Evolutionary conservation across 2,888 invertebrate genomes (phyloP), one percentile per base, ranked within the genome.

Genomic region (Conistra vaccinii): DNA sequence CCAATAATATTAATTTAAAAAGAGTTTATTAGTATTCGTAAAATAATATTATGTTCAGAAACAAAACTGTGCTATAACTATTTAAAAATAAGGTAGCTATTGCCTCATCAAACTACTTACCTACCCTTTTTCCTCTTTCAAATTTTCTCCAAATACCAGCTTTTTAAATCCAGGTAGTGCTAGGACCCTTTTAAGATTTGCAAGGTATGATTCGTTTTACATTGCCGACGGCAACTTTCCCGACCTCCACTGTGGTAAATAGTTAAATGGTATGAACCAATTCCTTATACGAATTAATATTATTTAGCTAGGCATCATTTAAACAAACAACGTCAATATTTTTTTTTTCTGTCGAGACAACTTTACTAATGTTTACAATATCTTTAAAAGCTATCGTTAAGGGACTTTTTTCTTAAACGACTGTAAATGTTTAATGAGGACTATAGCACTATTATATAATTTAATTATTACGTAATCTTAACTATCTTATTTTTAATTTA

Each of bases 211-310:
- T 42, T 53, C 29, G 32, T 53, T 66, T 53, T 63, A 61, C 10
- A 35, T 80, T 81, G 85, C 89, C 90, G 90, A 76, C 89, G 89
- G 90, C 82, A 78, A 85, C 84, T 87, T 79, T 77, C 69, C 45
- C 62, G 53, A 86, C 85, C 73, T 87, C 20, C 72, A 79, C 69
- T 65, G 35, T 42, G 53, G 26, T 57, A 60, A 61, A 68, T 80
- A 58, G 14, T 53, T 45, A 29, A 53, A 29, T 57, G 9, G 26
- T 51, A 57, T 45, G 3, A 39, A 55, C 26, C 14, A 69, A 51
- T 57, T 80, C 23, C 32, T 42, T 42, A 42, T 42, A 57, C 14
- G 10, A 51, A 57, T 65, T 32, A 35, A 29, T 55, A 51, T 65
- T 0, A 39, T 35, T 57, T 29, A 67, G 7, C 32, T 26, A 51